Conservation (phyloP, 2,888 invertebrate species). For the Callinectes sapidus region DNA sequence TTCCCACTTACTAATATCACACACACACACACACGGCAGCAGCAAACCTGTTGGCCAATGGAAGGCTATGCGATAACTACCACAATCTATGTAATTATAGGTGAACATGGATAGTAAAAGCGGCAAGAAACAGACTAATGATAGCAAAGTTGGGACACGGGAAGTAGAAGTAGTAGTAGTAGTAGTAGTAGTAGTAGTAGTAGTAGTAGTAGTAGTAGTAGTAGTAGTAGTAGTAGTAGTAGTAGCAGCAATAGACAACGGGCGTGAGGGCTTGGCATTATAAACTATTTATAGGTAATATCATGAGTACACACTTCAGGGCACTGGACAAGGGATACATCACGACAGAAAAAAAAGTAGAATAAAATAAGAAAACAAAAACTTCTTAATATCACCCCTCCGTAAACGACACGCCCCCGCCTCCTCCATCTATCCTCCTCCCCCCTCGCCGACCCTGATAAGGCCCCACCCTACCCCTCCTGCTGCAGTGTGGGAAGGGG, state of each 20-base stretch:
- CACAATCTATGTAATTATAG: no score
- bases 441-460: neutral
- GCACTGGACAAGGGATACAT: neutral
- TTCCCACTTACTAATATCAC: neutral
- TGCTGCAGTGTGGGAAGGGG: neutral
- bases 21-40: no score
- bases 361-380: neutral
- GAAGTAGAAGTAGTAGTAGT: neutral
- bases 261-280: neutral
- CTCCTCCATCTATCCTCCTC: neutral
- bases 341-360: neutral
- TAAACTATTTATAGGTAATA: no score
- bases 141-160: neutral
- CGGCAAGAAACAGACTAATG: neutral
- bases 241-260: neutral
- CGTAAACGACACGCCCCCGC: neutral
- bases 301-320: neutral
- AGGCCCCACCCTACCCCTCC: neutral
- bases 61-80: no score
- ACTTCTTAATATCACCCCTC: neutral
- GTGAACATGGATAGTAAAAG: neutral
- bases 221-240: neutral
- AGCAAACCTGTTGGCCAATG: neutral
- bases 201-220: slow-evolving; percentile 38
- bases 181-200: slow-evolving; percentile 41